Evolutionary conservation across 2,113 vertebrate genomes (phyloP), one percentile per base, ranked within the genome.

Genomic region (Romanogobio albipinnatus): DNA sequence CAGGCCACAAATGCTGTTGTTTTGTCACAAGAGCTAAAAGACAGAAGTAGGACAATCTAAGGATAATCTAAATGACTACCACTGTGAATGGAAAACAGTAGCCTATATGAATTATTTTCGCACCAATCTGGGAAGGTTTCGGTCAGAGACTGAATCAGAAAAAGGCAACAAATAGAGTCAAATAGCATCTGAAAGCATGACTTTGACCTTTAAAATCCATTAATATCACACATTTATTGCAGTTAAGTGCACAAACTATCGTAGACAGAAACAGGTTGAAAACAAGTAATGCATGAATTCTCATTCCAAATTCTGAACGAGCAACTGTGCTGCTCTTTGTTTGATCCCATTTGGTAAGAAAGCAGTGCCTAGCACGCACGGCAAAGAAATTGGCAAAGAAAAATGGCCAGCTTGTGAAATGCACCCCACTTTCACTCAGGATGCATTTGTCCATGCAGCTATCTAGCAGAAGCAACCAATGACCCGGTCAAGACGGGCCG

Each of bases 321-420:
- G 22, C 1, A 45, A 82, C 56, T 61, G 43, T 49, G 51, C 58
- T 24, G 22, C 53, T 82, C 81, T 51, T 64, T 47, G 70, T 85
- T 73, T 70, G 70, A 89, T 84, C 61, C 76, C 76, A 86, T 89
- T 89, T 84, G 39, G n/a, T 10, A 68, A 87, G 24, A 84, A 29
- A 62, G 39, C 33, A 9, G 45, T 33, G 22, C 33, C 5, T 75
- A 83, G 64, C 47, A 70, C n/a, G 9, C 76, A 43, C 45, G 13
- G 85, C 51, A 22, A 76, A 78, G 24, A 66, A 64, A 78, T 59
- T 89, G 66, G 75, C 76, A 85, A 71, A 76, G 68, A 76, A 53
- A 85, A 85, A 76, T 45, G 77, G 33, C 13, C 51, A 58, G 26
- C 71, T 76, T 71, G 59, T 70, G 58, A 85, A 83, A 79, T 15